Evolutionary conservation across 2,888 invertebrate species (phyloP).

Genomic region (Heliconius cydno): DNA sequence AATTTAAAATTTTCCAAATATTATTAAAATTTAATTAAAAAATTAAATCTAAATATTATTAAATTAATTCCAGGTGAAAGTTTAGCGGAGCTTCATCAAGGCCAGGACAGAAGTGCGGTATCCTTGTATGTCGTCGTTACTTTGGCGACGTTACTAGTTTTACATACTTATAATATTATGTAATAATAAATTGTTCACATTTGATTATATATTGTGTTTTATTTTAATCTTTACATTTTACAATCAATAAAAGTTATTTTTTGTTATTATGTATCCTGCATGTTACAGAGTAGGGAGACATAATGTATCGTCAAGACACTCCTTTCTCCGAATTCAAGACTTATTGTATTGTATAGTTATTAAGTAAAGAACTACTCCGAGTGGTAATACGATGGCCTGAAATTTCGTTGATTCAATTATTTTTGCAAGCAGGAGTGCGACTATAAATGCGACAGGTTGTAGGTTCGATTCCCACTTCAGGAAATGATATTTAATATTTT

Average conservation of each 20-base stretch:
- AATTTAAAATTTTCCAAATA: not conserved
- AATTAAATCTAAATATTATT: not conserved
- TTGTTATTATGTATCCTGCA: not conserved
- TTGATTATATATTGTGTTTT: conserved; percentile 48
- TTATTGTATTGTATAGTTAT: not conserved
- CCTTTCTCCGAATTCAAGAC: not conserved
- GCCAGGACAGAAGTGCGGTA: conserved; percentile 53
- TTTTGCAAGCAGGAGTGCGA: not conserved
- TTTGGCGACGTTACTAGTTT: conserved; percentile 60
- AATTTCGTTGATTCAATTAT: no score
- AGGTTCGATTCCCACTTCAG: not conserved
- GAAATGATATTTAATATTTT: not conserved
- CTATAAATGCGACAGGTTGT: not conserved
- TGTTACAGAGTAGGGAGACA: not conserved
- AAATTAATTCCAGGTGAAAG: conserved; percentile 58
- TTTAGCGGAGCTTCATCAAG: conserved; percentile 77
- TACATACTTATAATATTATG: conserved; percentile 63
- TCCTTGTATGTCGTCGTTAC: conserved; percentile 50
- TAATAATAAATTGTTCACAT: conserved; percentile 78
- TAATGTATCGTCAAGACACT: not conserved
- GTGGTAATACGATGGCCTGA: not conserved
- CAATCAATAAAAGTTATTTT: no score
- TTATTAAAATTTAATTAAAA: no score
- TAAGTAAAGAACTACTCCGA: not conserved
- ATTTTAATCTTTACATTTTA: conserved; percentile 9